A percentile compares a stretch with the other conserved stretches of the same genome.
Conservation (phyloP, 2,797 vertebrate genomes). For the Spheniscus humboldti region DNA sequence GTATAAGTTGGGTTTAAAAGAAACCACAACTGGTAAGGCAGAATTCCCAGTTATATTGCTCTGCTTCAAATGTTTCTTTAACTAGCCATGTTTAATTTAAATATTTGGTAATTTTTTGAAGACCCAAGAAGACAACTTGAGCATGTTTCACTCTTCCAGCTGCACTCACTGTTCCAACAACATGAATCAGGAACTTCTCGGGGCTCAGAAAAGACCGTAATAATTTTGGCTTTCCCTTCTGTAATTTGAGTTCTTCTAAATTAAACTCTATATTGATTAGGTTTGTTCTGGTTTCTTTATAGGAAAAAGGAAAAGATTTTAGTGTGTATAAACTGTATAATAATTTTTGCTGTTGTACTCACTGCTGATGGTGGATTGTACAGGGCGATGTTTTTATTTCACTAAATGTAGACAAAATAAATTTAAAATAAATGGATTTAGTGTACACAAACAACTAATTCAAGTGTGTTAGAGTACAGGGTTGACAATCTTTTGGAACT, state of each 20-base stretch:
- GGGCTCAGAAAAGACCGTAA: slow-evolving; percentile 72
- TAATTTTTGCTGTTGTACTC: slow-evolving; percentile 96
- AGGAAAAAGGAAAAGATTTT: slow-evolving; percentile 82
- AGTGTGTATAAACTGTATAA: slow-evolving; percentile 99
- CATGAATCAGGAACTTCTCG: slow-evolving; percentile 74
- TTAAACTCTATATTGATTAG: slow-evolving; percentile 81
- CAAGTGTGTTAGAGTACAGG: slow-evolving; percentile 77
- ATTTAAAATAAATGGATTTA: slow-evolving; percentile 80
- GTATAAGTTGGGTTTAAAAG: slow-evolving; percentile 82
- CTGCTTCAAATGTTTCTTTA: slow-evolving; percentile 72
- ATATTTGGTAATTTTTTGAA: slow-evolving; percentile 68
- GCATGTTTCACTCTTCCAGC: slow-evolving; percentile 82
- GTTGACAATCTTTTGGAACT: slow-evolving; percentile 67
- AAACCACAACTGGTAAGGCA: slow-evolving; percentile 62
- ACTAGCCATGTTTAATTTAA: slow-evolving; percentile 74
- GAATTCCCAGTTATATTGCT: slow-evolving; percentile 67
- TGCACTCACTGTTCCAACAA: slow-evolving; percentile 72
- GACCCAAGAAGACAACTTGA: slow-evolving; percentile 75
- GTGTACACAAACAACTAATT: slow-evolving; percentile 74
- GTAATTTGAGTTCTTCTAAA: slow-evolving; percentile 79
- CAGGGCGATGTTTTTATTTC: slow-evolving; percentile 99
- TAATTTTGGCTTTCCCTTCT: slow-evolving; percentile 74
- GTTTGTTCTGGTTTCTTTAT: slow-evolving; percentile 77
- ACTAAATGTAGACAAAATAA: slow-evolving; percentile 95
- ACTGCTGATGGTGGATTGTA: slow-evolving; percentile 95